These are phyloP conservation scores for Eudasyphora cyanicolor DNA, from an alignment of 2,888 invertebrate species.

Conservation along the genomic window DNA sequence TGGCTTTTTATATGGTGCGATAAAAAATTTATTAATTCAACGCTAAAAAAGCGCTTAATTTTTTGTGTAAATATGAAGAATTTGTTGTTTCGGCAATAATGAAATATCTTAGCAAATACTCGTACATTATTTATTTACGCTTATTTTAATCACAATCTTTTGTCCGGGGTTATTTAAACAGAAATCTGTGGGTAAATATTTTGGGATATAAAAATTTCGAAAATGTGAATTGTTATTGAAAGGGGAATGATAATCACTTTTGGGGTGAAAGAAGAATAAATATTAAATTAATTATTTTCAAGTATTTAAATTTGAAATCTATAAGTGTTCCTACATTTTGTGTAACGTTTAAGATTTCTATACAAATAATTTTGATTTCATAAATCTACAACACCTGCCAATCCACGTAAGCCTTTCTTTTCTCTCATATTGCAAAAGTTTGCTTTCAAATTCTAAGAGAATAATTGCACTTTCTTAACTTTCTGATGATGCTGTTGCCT, in stretches of 20 bases:
- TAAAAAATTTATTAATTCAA: neutral
- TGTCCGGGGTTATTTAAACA: neutral
- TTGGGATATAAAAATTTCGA: neutral
- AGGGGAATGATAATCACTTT: neutral
- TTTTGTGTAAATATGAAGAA: neutral
- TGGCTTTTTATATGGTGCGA: neutral
- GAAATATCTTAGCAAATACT: neutral
- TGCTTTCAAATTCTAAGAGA: too few species aligned
- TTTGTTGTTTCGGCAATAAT: neutral
- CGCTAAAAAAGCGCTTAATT: neutral
- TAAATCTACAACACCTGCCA: too few species aligned
- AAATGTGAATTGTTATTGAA: neutral
- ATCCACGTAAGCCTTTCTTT: too few species aligned
- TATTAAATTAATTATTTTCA: too few species aligned
- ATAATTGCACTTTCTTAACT: too few species aligned
- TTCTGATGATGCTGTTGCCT: too few species aligned
- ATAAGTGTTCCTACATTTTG: too few species aligned
- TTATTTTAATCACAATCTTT: neutral
- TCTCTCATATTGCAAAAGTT: too few species aligned
- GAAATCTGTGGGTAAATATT: neutral
- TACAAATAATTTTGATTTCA: too few species aligned
- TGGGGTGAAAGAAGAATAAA: too few species aligned
- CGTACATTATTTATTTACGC: neutral
- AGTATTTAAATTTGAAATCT: too few species aligned
- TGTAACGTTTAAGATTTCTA: too few species aligned